A percentile compares a stretch with the other conserved stretches of the same genome.
Conservation (phyloP, 2,888 invertebrate genomes). For the Tipula unca region DNA sequence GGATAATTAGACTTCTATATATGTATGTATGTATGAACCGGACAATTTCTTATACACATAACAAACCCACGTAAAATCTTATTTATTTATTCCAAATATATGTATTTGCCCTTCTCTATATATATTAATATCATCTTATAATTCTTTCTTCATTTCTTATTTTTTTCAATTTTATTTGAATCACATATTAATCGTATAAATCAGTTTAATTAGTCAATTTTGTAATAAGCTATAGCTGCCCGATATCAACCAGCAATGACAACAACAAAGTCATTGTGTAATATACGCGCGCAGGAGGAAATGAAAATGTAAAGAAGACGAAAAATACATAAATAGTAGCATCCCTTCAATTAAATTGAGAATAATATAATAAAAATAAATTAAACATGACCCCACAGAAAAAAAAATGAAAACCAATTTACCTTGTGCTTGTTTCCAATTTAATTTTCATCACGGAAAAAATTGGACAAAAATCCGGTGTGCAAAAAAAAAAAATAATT, state of each 20-base stretch:
- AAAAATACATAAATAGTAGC: background rate
- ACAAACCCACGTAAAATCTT: background rate
- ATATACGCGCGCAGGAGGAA: background rate
- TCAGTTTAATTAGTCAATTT: background rate
- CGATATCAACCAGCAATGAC: background rate
- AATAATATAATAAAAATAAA: background rate
- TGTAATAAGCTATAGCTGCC: background rate
- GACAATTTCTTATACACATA: background rate
- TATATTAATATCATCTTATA: background rate
- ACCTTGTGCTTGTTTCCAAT: constrained; percentile 14
- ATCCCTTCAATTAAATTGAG: background rate
- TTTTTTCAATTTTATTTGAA: background rate
- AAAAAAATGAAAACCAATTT: constrained; percentile 8
- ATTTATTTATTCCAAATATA: background rate
- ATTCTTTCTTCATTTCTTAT: background rate
- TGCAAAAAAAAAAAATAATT: background rate
- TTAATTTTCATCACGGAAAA: constrained; percentile 14
- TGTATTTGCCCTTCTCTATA: background rate
- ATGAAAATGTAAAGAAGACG: background rate
- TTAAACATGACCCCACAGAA: background rate
- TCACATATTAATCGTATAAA: background rate
- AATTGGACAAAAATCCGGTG: background rate
- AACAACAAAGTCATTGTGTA: background rate
- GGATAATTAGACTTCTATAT: background rate
- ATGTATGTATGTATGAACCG: background rate